Base-by-base conservation (phyloP, 2,113 vertebrate species). In the Conger conger region DNA sequence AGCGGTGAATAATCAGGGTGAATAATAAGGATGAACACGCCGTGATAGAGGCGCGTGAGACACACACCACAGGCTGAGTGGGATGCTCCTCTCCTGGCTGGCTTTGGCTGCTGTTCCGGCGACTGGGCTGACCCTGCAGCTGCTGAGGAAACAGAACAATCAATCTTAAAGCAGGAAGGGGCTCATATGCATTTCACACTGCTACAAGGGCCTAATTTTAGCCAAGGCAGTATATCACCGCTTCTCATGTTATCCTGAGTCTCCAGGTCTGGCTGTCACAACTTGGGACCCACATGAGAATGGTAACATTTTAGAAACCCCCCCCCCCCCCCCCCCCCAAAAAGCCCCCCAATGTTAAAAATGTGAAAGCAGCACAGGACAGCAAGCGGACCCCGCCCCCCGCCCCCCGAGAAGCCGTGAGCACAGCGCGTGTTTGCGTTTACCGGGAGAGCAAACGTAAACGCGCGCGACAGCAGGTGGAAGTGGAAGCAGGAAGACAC, bases 81-180 rank as follows among this genome's bases (percentile, higher is more conserved):
- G 98, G 97, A 89, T 95, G 95, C 87, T 99, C 98, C 89, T 98
- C 97, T 60, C 85, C 89, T 45, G 93, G 91, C 87, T 95, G 94
- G n/a, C 94, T 88, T 38, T 95, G 96, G 82, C 93, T 89, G 92
- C 94, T 96, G 88, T 94, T 93, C 91, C 96, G 96, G 91, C 93
- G 94, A 93, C 93, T 95, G 93, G 95, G 96, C 92, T 97, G 96
- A 89, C 93, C 94, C 97, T 98, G 92, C 38, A 87, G 85, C 54
- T 89, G 76, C 5, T 20, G 0, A 45, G 40, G 38, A 45, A 80
- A 50, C 18, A 80, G 40, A 45, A 45, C 40, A 45, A 80, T 17
- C 79, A 40, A 80, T 80, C n/a, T 30, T 73, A n/a, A 73, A 73
- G 33, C 68, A 73, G 68, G 68, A 73, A 33, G 27, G 68, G 68